Base-by-base conservation (phyloP, 2,113 vertebrate genomes). In the Meriones unguiculatus region DNA sequence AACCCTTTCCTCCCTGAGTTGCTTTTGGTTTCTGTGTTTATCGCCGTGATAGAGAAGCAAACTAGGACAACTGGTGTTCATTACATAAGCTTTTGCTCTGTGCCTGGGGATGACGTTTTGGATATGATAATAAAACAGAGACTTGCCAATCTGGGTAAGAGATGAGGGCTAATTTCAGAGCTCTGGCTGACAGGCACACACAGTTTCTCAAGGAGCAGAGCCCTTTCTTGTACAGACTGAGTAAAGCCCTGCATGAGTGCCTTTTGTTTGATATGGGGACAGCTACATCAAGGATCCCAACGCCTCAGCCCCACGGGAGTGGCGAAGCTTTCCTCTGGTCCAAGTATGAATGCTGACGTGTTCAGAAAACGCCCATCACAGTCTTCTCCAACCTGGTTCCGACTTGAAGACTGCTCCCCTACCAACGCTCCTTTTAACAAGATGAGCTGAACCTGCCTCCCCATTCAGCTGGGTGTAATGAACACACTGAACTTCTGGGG, bases 71-170 rank as follows among this genome's bases (percentile, higher is more conserved):
- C 0, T 59, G 7, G 52, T 52, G n/a, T 76, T 95, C 69, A 93
- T 82, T 81, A 32, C 59, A 38, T 30, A 64, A 67, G 15, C 72
- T 91, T 93, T 93, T 95, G 73, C 84, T 70, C 62, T 35, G n/a
- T 54, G 90, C 77, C 86, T 67, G 46, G 90, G 78, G 92, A 87
- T 62, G 46, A 35, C 28, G 76, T 73, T 82, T 90, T 72, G 46
- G 52, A 59, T 50, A 78, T 0, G n/a, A 8, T 30, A 59, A 32
- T 10, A 86, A 35, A 38, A 38, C 35, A 78, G 67, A 67, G 13
- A 77, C 84, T 35, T 78, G 73, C 70, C 41, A 91, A 76, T 67
- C 12, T 25, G n/a, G 62, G 85, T 50, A 11, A 69, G 52, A 75
- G 46, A 67, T 69, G 65, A 80, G 28, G 8, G 78, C 38, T 80